phyloP scores from a whole-genome alignment of 2,113 vertebrate genomes.

The Cololabis saira region DNA sequence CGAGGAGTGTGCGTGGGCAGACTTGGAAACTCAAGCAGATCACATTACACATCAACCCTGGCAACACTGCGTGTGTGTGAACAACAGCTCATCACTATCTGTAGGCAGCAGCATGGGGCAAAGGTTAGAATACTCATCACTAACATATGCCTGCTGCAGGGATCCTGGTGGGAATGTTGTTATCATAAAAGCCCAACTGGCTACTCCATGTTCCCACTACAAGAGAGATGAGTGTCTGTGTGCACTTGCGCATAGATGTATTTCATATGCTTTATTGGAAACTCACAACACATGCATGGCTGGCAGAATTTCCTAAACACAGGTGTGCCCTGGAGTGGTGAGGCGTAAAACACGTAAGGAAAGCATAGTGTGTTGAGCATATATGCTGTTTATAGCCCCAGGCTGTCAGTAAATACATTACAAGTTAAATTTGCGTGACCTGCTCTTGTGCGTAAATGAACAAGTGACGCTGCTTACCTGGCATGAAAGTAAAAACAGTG shows the following conservation, averaged over 20 bases:
- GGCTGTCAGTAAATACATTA: slow-evolving; percentile 33
- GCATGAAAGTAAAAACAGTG: slow-evolving; percentile 80
- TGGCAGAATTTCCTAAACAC: slow-evolving; percentile 36
- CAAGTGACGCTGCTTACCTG: slow-evolving; percentile 74
- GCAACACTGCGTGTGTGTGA: slow-evolving; percentile 72
- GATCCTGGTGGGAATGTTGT: slow-evolving; percentile 70
- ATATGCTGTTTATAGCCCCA: no score
- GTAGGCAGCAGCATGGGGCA: slow-evolving; percentile 77
- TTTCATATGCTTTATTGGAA: slow-evolving; percentile 31
- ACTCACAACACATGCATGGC: slow-evolving; percentile 42
- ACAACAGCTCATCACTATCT: slow-evolving; percentile 77
- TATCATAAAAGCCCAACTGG: slow-evolving; percentile 65
- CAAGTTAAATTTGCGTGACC: slow-evolving; percentile 47
- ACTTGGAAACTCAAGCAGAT: slow-evolving; percentile 80
- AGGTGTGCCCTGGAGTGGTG: slow-evolving; percentile 27
- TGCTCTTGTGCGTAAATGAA: slow-evolving; percentile 54
- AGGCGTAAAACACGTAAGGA: slow-evolving; percentile 1
- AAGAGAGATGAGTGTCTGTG: slow-evolving; percentile 45
- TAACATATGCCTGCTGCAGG: slow-evolving; percentile 77
- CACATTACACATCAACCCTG: slow-evolving; percentile 82
- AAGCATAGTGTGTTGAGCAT: no score
- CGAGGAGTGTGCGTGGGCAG: slow-evolving; percentile 79
- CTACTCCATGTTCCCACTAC: slow-evolving; percentile 61
- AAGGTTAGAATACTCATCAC: slow-evolving; percentile 77
- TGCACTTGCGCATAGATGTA: slow-evolving; percentile 18